Base-by-base conservation (phyloP, 2,113 vertebrate genomes). In the Ochotona princeps region DNA sequence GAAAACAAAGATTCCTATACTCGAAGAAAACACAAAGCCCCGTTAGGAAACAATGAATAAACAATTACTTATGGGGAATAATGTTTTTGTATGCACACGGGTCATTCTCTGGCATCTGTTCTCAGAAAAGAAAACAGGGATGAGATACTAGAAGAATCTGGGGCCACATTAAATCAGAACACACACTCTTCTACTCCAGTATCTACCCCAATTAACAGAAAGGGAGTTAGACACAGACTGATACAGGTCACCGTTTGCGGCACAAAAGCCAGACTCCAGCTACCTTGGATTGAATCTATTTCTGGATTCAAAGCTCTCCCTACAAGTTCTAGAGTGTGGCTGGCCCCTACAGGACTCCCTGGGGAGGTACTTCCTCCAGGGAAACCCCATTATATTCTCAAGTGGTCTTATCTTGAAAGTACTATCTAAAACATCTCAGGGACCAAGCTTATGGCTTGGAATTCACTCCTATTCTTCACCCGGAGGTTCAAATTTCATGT, bases 41-140 rank as follows among this genome's bases (percentile, higher is more conserved):
- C 70, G 73, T 92, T 20, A 49, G 23, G 44, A 83, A 87, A 91
- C 20, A 73, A 76, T 74, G 70, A 80, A 3, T 17, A 78, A 94
- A 79, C n/a, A 88, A 28, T 23, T 66, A 86, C 94, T 87, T 78
- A 96, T 95, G 60, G 86, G 79, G 67, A 54, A 66, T 35, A 67
- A 73, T 74, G 61, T 21, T 86, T 94, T 60, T 94, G 87, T 91
- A 74, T 82, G 23, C 60, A 4, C 8, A 63, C 89, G 4, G 67
- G 70, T 70, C 92, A 86, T 95, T 94, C 78, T 92, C 61, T 92
- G 75, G 57, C 2, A 6, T 75, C 83, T 94, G 86, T 23, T 82
- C 17, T 93, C 72, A 87, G 35, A 81, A 44, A 91, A 92, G 93
- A 86, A 94, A 96, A 96, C 90, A 21, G 14, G 57, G 93, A 92